Percentiles rank a stretch among this genome's conserved stretches.
Evolutionary conservation across 2,797 vertebrate genomes (phyloP).

Genomic region (Cynopterus sphinx): DNA sequence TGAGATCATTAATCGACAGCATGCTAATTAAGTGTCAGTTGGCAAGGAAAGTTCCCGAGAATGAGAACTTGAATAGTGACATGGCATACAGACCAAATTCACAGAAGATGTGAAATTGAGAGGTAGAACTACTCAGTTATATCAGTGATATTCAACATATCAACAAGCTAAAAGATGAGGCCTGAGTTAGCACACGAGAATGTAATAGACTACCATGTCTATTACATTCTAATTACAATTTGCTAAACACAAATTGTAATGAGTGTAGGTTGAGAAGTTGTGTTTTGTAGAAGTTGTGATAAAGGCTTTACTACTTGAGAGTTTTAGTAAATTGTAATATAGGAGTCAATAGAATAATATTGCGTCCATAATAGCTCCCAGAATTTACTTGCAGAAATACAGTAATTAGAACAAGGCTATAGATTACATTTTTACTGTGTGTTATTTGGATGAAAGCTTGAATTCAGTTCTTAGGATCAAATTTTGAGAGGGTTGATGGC

Average conservation of each 20-base stretch:
- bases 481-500: neutral
- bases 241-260: neutral
- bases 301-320: neutral
- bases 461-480: neutral
- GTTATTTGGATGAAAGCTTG: constrained; percentile 18
- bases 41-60: neutral
- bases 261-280: neutral
- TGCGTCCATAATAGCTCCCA: neutral
- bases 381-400: neutral
- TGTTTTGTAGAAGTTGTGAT: neutral
- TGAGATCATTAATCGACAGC: neutral
- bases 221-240: no score
- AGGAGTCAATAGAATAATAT: neutral
- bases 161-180: neutral
- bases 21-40: neutral
- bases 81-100: neutral
- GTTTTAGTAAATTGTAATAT: neutral
- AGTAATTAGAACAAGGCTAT: constrained; percentile 20
- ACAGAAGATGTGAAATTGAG: neutral
- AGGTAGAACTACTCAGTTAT: neutral
- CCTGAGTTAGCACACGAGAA: neutral
- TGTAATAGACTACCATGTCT: neutral
- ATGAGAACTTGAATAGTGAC: neutral
- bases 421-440: neutral
- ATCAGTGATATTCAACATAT: neutral